Evolutionary conservation across 2,797 vertebrate species (phyloP), one percentile per base, ranked within the genome.

Genomic region (Arrhamphus sclerolepis): DNA sequence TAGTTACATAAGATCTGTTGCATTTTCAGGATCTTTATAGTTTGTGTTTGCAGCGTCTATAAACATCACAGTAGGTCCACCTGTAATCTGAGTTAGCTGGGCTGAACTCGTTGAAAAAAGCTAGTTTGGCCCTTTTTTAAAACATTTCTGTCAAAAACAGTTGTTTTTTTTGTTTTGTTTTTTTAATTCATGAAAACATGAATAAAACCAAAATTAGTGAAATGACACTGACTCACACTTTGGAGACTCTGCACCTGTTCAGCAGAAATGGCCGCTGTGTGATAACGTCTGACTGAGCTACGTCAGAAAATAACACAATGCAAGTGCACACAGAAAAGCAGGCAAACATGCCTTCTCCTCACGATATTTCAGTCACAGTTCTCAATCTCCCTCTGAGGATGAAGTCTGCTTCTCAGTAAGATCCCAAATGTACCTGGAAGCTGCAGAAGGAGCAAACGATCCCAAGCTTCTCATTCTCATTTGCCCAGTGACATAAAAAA

Each of bases 81-180:
- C 77, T 82, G 78, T 77, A 52, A 80, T 72, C 66, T 55, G 9
- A 70, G 41, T 80, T 77, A 70, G 28, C 43, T 2, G 7, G 18
- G 9, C 43, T 3, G 28, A 22, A 17, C 10, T 2, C 8, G 21
- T 28, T 56, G 49, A 67, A 70, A 72, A 50, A 75, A 62, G 19
- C 7, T 6, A 29, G 52, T 68, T 67, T 72, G 61, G 41, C 46
- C 20, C 54, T 78, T 68, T 66, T 19, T 22, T n/a, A n/a, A n/a
- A 50, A 31, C 39, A 46, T 46, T 16, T 14, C 22, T 46, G 51
- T 28, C 39, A 34, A 34, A 34, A 9, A n/a, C n/a, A n/a, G n/a
- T n/a, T n/a, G n/a, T n/a, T n/a, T n/a, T n/a, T n/a, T n/a, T n/a
- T n/a, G n/a, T 26, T 26, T 26, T 26, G 2, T 26, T 26, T 26